Conservation (phyloP, 2,888 invertebrate species). For the Hanleya hanleyi region DNA sequence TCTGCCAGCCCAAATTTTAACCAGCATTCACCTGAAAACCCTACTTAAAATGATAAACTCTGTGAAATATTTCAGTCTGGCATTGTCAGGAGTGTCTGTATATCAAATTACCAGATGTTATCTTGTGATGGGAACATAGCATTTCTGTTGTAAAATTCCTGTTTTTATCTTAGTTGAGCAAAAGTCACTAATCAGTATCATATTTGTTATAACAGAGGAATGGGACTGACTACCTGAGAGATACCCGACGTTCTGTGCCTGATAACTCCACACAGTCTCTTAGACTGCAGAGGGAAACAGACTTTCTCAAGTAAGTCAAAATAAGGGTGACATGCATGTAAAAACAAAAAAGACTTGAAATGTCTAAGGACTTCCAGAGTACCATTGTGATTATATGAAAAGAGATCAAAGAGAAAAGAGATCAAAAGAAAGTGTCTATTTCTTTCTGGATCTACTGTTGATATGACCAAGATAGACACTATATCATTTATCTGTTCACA, state of each 20-base stretch:
- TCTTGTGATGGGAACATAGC: not conserved
- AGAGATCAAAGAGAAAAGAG: too few species aligned
- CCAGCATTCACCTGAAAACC: too few species aligned
- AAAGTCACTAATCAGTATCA: not conserved
- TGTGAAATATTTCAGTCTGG: too few species aligned
- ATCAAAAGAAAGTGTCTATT: too few species aligned
- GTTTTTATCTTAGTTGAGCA: not conserved
- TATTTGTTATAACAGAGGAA: not conserved
- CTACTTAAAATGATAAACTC: too few species aligned
- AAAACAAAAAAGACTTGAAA: not conserved
- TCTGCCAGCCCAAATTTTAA: too few species aligned
- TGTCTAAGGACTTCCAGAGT: not conserved
- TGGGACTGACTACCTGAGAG: not conserved
- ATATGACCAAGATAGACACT: too few species aligned
- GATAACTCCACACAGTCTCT: slow-evolving; percentile 65
- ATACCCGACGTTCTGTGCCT: slow-evolving; percentile 45
- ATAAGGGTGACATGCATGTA: not conserved
- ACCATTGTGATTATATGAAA: too few species aligned
- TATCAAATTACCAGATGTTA: too few species aligned
- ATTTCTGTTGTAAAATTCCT: not conserved
- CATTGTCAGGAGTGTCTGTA: too few species aligned
- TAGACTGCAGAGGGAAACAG: slow-evolving; percentile 69
- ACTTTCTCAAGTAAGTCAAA: slow-evolving; percentile 66
- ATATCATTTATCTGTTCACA: too few species aligned
- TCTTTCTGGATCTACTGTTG: too few species aligned